Conservation (phyloP, 2,888 invertebrate species). For the Drosophila kambysellisi region DNA sequence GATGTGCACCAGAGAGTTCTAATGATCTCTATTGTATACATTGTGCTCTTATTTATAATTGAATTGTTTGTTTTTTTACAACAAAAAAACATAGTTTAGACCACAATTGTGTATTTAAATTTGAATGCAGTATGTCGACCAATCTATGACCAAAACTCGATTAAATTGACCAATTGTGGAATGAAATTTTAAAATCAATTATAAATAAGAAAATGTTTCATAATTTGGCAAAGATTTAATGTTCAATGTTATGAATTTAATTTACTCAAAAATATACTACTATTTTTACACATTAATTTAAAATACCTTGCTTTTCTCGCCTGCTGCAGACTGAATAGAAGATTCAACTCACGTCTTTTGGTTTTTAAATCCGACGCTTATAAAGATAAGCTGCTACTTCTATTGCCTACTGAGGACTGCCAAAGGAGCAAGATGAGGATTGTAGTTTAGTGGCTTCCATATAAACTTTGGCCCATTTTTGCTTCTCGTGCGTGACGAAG, state of each 20-base stretch:
- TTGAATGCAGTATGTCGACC: background rate
- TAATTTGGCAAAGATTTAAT: background rate
- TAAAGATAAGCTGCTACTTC: background rate
- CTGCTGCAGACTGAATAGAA: background rate
- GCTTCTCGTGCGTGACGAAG: background rate
- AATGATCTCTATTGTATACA: background rate
- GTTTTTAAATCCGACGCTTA: background rate
- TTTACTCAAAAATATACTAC: background rate
- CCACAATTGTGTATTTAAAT: background rate
- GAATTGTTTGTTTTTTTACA: background rate
- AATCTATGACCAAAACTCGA: background rate
- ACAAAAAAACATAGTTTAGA: background rate
- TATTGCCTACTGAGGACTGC: background rate
- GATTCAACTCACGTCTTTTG: background rate
- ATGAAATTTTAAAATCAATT: background rate
- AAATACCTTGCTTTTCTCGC: background rate
- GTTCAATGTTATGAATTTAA: background rate
- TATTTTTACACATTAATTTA: background rate
- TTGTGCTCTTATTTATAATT: background rate
- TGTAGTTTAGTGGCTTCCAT: background rate
- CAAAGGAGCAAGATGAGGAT: background rate
- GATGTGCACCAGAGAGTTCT: slow-evolving; percentile 2
- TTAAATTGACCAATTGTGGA: background rate
- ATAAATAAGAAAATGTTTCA: background rate
- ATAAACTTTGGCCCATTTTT: background rate